These are phyloP conservation scores for Montipora foliosa DNA, from an alignment of 64 coral and sea anemone species.

Conservation along the genomic window DNA sequence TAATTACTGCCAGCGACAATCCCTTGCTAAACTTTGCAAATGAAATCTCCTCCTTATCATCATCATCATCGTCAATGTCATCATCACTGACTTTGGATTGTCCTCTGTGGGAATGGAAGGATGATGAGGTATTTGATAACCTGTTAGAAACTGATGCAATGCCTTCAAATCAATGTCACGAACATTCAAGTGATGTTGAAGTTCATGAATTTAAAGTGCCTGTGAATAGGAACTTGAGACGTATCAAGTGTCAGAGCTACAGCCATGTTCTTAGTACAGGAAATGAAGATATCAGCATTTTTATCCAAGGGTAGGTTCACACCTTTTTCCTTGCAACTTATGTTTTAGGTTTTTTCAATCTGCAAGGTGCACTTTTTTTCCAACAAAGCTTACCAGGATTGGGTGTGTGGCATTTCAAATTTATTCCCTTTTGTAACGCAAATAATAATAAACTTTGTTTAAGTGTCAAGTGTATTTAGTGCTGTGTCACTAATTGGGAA, in stretches of 20 bases:
- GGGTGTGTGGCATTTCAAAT: too few species aligned
- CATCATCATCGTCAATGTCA: background rate
- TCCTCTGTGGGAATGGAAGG: background rate
- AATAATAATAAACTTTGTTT: too few species aligned
- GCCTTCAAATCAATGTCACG: background rate
- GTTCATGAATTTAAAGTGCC: background rate
- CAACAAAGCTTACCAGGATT: too few species aligned
- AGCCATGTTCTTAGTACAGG: background rate
- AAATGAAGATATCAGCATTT: background rate
- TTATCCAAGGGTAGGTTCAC: conserved; percentile 30
- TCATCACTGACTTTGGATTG: background rate
- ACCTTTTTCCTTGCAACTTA: too few species aligned
- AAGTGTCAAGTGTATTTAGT: too few species aligned
- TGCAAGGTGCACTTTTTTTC: too few species aligned
- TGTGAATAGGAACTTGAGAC: background rate
- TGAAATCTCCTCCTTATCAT: background rate
- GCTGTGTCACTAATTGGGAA: too few species aligned
- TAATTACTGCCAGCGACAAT: background rate
- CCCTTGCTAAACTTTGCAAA: background rate
- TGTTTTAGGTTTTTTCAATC: too few species aligned
- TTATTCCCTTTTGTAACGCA: too few species aligned
- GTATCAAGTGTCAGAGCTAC: background rate
- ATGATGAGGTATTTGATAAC: conserved; percentile 40
- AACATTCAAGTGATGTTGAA: background rate
- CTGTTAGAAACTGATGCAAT: background rate